Evolutionary conservation across 2,113 vertebrate species (phyloP).

Genomic region (Sterrhoptilus dennistouni): DNA sequence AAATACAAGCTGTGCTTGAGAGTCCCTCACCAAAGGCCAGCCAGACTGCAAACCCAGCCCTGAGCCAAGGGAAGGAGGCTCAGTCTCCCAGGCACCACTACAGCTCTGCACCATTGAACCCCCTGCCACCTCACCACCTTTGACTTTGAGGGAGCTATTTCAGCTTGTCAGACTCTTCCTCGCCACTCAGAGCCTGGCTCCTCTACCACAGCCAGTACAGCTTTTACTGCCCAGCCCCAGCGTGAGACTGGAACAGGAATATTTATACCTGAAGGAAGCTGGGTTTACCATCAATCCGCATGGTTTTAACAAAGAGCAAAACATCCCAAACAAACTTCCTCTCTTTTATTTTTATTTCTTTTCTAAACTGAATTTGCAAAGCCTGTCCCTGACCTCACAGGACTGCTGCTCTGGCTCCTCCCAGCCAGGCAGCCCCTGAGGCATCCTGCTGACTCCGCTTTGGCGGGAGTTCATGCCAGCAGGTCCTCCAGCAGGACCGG

Average conservation of each 20-base stretch:
- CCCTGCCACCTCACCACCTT: background rate
- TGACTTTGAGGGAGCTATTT: background rate
- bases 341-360: background rate
- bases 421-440: background rate
- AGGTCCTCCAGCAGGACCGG: conserved; percentile 37
- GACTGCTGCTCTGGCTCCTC: conserved; percentile 33
- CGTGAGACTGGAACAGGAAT: background rate
- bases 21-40: background rate
- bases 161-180: background rate
- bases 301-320: background rate
- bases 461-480: background rate
- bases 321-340: background rate
- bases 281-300: background rate
- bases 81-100: accelerated
- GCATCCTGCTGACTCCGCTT: conserved; percentile 58
- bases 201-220: background rate
- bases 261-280: background rate
- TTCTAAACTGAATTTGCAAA: background rate
- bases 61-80: background rate
- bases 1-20: background rate
- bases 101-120: background rate
- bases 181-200: accelerated
- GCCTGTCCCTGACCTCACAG: conserved; percentile 20
- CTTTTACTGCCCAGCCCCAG: background rate
- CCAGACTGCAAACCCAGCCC: background rate